A percentile compares a stretch with the other conserved stretches of the same genome.
These are phyloP conservation scores for Dermatemys mawii DNA, from an alignment of 2,113 vertebrate genomes.

Conservation along the genomic window DNA sequence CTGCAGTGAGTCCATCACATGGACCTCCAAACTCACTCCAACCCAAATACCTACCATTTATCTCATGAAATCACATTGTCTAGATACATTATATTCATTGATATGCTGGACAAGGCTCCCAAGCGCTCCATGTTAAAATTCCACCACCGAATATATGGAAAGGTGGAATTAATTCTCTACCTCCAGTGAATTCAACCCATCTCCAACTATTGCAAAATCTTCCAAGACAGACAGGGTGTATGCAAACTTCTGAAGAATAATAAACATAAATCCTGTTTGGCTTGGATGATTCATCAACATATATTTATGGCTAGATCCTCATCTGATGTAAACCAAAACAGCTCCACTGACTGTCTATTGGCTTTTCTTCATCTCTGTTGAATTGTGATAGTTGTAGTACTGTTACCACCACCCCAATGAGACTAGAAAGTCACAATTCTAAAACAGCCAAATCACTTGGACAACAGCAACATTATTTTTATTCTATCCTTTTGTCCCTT, in stretches of 20 bases:
- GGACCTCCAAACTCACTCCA: background rate
- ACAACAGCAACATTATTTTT: background rate
- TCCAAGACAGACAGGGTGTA: background rate
- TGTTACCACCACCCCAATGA: background rate
- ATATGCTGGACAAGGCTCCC: background rate
- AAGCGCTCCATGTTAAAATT: background rate
- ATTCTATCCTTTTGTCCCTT: background rate
- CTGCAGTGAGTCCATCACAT: background rate
- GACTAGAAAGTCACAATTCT: background rate
- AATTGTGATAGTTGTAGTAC: background rate
- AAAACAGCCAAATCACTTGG: rapidly evolving
- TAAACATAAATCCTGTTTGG: background rate
- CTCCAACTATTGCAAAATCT: background rate
- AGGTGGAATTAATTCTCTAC: background rate
- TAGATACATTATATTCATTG: rapidly evolving
- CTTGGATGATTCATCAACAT: background rate
- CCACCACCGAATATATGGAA: background rate
- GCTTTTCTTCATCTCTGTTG: background rate
- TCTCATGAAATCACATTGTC: background rate
- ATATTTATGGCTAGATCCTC: rapidly evolving
- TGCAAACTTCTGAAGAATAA: background rate
- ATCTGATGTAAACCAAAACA: background rate
- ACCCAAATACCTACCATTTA: rapidly evolving
- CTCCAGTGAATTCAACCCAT: background rate
- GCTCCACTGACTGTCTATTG: background rate